phyloP scores from a whole-genome alignment of 2,888 invertebrate genomes.

The Phrixothrix hirtus region DNA sequence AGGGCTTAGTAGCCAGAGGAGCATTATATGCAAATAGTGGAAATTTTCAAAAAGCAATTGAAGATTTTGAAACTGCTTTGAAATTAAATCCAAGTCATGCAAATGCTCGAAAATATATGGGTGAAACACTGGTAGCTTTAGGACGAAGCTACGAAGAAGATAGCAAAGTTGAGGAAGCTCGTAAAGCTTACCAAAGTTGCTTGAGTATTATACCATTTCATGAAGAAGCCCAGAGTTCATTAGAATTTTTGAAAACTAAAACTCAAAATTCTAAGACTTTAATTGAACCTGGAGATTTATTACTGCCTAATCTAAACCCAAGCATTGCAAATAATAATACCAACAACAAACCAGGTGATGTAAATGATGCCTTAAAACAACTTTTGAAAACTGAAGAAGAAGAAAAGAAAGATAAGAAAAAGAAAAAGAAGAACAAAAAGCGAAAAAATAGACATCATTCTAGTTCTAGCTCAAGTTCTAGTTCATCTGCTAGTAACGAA shows the following conservation, averaged over 20 bases:
- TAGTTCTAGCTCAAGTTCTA: constrained; percentile 58
- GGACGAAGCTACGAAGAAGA: constrained; percentile 88
- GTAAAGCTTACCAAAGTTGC: constrained; percentile 84
- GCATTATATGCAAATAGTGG: constrained; percentile 93
- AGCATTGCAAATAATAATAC: constrained; percentile 35
- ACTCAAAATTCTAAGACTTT: constrained; percentile 61
- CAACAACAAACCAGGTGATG: constrained; percentile 56
- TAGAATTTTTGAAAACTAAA: constrained; percentile 79
- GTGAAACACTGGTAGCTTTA: constrained; percentile 87
- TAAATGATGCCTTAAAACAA: constrained; percentile 68
- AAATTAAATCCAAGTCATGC: constrained; percentile 87
- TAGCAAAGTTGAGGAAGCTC: constrained; percentile 81
- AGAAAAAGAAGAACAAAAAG: constrained; percentile 66
- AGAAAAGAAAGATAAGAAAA: constrained; percentile 66
- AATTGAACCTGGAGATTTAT: constrained; percentile 66
- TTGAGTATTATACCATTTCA: constrained; percentile 82
- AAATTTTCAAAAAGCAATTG: constrained; percentile 90
- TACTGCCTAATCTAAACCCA: constrained; percentile 64
- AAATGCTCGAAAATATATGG: constrained; percentile 92
- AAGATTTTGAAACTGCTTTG: constrained; percentile 91
- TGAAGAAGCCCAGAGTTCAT: constrained; percentile 82
- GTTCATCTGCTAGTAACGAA: constrained; percentile 57
- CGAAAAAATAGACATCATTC: constrained; percentile 66
- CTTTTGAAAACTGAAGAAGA: constrained; percentile 60
- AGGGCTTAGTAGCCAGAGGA: constrained; percentile 89